Evolutionary conservation across 2,797 vertebrate genomes (phyloP).

Genomic region (Phaenicophaeus curvirostris): DNA sequence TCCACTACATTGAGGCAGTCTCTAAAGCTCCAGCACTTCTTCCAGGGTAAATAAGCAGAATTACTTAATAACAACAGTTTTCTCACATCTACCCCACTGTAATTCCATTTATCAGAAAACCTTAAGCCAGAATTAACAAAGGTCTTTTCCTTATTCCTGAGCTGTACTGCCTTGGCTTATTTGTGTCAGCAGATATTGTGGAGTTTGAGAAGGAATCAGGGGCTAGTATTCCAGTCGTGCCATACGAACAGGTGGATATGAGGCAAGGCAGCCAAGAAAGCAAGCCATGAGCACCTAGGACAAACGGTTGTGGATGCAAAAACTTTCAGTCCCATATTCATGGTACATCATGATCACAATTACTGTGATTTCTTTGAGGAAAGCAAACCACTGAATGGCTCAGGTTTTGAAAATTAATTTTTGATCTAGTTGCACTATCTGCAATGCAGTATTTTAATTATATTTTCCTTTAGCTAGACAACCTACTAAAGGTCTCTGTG

Average conservation of each 20-base stretch:
- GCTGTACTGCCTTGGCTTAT: not conserved
- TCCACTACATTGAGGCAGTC: not conserved
- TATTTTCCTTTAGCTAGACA: not conserved
- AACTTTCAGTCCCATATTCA: not conserved
- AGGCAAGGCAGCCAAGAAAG: not conserved
- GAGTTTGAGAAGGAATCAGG: not conserved
- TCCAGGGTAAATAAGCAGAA: not conserved
- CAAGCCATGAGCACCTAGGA: not conserved
- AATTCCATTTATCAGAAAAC: not conserved
- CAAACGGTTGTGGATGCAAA: not conserved
- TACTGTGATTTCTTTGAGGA: not conserved
- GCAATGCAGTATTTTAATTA: not conserved
- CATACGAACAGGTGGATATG: not conserved
- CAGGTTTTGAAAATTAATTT: not conserved
- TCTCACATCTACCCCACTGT: not conserved
- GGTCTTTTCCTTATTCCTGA: not conserved
- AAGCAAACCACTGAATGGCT: not conserved
- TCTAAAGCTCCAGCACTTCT: not conserved
- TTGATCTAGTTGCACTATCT: not conserved
- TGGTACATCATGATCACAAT: not conserved
- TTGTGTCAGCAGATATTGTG: not conserved
- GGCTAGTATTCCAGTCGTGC: not conserved
- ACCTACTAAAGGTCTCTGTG: not conserved
- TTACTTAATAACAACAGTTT: not conserved
- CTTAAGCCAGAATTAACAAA: not conserved